Evolutionary conservation across 1,140 invertebrate species (phyloP).

Genomic region (Coelopa frigida): DNA sequence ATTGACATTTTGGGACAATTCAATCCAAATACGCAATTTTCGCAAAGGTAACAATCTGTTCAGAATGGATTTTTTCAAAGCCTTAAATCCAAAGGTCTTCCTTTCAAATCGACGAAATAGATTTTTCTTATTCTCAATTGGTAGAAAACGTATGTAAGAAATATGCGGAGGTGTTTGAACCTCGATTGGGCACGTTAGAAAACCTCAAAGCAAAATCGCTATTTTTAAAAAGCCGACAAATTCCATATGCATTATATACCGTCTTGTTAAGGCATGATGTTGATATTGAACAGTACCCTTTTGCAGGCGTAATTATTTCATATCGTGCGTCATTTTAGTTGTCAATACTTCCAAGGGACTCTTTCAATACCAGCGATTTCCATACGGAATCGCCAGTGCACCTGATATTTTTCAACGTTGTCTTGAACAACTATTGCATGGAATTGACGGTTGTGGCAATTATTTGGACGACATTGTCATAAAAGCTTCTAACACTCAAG

Average conservation of each 20-base stretch:
- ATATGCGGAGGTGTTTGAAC: constrained; percentile 4
- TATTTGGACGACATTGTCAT: constrained; percentile 41
- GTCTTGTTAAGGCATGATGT: constrained; percentile 36
- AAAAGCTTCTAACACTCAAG: constrained; percentile 15
- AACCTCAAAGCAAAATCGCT: constrained; percentile 6
- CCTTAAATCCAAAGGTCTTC: too few relatives aligned
- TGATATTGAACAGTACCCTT: constrained; percentile 31
- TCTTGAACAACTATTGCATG: constrained; percentile 26
- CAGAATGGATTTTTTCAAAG: constrained; percentile 2
- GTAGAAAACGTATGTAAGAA: background rate
- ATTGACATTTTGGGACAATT: constrained; percentile 2
- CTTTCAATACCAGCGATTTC: constrained; percentile 43
- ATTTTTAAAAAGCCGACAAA: constrained; percentile 7
- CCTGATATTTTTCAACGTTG: constrained; percentile 37
- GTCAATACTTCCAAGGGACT: constrained; percentile 35
- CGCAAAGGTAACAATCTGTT: constrained; percentile 7
- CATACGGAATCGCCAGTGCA: constrained; percentile 41
- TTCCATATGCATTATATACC: constrained; percentile 42
- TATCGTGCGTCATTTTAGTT: constrained; percentile 24
- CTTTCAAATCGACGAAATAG: constrained; percentile 10
- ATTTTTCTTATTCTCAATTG: background rate
- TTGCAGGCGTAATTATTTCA: constrained; percentile 33
- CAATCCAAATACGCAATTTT: constrained; percentile 5
- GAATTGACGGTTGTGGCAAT: constrained; percentile 31
- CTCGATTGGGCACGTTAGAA: constrained; percentile 5